Percentiles rank a stretch among this genome's conserved stretches.
Evolutionary conservation across 2,888 invertebrate genomes (phyloP).

Genomic region (Petrophora chlorosata): DNA sequence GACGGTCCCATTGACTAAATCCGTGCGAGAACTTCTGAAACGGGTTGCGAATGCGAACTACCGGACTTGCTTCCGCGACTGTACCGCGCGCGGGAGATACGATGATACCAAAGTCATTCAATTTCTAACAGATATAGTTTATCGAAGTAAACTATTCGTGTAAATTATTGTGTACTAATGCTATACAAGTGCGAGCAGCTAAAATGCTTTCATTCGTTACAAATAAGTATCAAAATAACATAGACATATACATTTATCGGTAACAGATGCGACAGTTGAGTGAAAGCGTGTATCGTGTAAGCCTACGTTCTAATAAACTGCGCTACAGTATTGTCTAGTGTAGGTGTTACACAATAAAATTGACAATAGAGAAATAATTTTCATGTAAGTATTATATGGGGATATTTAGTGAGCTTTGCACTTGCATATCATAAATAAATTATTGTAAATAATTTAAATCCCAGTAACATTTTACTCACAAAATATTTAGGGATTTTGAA

Average conservation of each 20-base stretch:
- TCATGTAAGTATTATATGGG: constrained; percentile 51
- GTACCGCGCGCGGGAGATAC: constrained; percentile 19
- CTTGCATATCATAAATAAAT: constrained; percentile 79
- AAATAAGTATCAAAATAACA: constrained; percentile 51
- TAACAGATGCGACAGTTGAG: constrained; percentile 8
- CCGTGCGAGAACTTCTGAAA: constrained; percentile 4
- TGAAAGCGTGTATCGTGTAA: constrained; percentile 14
- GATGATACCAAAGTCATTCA: constrained; percentile 80
- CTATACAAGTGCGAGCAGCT: constrained; percentile 83
- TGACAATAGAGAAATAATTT: constrained; percentile 57
- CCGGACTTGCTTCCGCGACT: not conserved
- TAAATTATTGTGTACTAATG: constrained; percentile 73
- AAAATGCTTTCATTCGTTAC: constrained; percentile 68
- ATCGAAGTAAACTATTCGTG: constrained; percentile 67
- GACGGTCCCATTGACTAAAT: not conserved
- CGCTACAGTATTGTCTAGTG: constrained; percentile 58
- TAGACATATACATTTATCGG: constrained; percentile 27
- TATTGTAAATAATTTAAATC: constrained; percentile 71
- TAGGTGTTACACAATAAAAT: constrained; percentile 61
- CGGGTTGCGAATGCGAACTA: not conserved
- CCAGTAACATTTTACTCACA: constrained; percentile 57
- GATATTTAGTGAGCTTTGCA: constrained; percentile 83
- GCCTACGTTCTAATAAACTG: constrained; percentile 48
- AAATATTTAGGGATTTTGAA: constrained; percentile 35
- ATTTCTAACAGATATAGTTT: constrained; percentile 76